Conservation (phyloP, 2,797 vertebrate species). For the Okamejei kenojei region DNA sequence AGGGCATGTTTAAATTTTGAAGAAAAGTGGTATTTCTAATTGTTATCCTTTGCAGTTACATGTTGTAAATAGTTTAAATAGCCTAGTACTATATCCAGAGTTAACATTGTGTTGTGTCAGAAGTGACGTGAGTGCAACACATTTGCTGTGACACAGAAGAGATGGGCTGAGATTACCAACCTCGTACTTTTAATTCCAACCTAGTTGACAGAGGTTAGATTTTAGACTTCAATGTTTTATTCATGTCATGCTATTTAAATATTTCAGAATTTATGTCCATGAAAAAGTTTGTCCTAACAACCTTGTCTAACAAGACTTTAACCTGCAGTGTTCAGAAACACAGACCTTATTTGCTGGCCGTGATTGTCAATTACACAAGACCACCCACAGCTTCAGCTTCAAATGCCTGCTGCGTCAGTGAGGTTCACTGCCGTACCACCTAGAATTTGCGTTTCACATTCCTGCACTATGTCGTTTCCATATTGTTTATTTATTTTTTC, state of each 20-base stretch:
- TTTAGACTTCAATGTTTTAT: constrained; percentile 8
- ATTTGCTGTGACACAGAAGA: background rate
- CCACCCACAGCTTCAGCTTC: constrained; percentile 3
- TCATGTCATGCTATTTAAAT: background rate
- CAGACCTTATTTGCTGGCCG: background rate
- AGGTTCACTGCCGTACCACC: background rate
- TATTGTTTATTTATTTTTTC: background rate
- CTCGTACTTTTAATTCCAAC: constrained; percentile 1
- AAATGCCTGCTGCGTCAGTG: background rate
- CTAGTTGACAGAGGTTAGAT: background rate
- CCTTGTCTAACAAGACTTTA: constrained; percentile 3
- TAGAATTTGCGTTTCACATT: background rate
- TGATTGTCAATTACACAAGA: constrained; percentile 2
- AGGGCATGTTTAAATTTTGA: background rate
- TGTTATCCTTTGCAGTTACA: too few species aligned
- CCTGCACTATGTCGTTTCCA: background rate
- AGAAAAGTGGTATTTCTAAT: background rate
- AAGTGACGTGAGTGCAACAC: background rate
- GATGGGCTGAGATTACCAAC: background rate
- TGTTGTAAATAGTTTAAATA: background rate
- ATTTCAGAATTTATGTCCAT: constrained; percentile 30
- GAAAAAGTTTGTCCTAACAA: constrained; percentile 8
- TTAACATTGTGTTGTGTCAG: background rate
- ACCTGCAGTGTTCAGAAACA: background rate
- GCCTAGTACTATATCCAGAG: background rate